phyloP scores from a whole-genome alignment of 2,113 vertebrate species.

The Agapornis roseicollis region DNA sequence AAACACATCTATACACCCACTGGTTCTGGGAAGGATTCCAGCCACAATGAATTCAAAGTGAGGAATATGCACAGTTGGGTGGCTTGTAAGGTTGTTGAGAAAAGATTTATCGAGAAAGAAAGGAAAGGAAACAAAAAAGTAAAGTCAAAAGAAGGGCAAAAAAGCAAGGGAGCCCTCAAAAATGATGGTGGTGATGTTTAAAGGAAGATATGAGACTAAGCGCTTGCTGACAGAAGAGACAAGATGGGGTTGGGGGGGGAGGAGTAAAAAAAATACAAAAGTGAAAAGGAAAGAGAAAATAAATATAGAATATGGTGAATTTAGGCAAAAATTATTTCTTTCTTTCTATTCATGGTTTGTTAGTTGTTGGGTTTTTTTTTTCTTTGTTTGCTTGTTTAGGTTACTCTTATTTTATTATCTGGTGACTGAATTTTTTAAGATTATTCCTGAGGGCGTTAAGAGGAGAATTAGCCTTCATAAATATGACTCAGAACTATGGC shows the following conservation, averaged over 20 bases:
- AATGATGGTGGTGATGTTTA: not conserved
- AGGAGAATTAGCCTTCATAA: not conserved
- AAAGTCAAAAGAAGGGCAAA: not conserved
- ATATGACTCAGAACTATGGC: not conserved
- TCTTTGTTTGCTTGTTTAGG: accelerated
- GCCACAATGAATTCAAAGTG: constrained; percentile 17
- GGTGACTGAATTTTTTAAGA: not conserved
- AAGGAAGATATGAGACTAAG: not conserved
- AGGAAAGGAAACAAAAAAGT: not conserved
- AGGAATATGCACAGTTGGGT: constrained; percentile 25
- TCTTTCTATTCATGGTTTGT: not conserved
- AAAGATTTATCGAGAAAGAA: constrained; percentile 10
- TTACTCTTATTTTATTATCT: not conserved
- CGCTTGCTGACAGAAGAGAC: not conserved
- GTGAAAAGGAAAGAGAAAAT: not conserved
- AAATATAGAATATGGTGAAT: not conserved
- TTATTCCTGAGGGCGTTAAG: not conserved
- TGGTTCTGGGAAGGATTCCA: constrained; percentile 64
- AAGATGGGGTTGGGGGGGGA: not conserved
- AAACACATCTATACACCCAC: constrained; percentile 49
- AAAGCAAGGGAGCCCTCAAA: not conserved
- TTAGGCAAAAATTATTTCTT: not conserved
- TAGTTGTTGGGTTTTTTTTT: not conserved
- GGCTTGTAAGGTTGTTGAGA: constrained; percentile 22
- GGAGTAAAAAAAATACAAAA: not conserved